Evolutionary conservation across 2,797 vertebrate genomes (phyloP).

Genomic region (Onychomys arenicola): DNA sequence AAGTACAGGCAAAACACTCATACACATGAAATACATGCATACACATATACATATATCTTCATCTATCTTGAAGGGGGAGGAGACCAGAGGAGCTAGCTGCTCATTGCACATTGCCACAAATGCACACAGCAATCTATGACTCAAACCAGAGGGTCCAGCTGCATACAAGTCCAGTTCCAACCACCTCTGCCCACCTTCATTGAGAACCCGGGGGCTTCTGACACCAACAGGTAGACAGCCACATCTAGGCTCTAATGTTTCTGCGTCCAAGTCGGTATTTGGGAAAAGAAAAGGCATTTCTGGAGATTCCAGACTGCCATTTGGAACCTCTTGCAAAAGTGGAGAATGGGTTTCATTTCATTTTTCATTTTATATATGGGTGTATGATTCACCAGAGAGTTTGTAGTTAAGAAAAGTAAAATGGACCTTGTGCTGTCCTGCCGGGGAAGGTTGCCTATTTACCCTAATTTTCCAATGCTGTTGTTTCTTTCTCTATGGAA

Average conservation of each 20-base stretch:
- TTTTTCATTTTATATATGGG: neutral
- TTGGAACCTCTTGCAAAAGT: slow-evolving; percentile 11
- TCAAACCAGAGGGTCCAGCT: neutral
- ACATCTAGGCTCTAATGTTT: neutral
- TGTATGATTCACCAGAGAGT: neutral
- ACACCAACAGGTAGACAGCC: neutral
- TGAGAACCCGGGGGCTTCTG: neutral
- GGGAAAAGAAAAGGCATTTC: neutral
- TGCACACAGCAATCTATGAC: neutral
- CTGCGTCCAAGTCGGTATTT: neutral
- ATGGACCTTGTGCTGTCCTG: neutral
- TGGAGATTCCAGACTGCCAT: neutral
- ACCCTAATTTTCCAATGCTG: slow-evolving; percentile 22
- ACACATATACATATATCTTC: neutral
- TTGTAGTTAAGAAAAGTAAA: neutral
- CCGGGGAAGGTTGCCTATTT: neutral
- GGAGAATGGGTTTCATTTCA: neutral
- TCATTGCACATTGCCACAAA: neutral
- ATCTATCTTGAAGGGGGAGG: neutral
- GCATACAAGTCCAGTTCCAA: too few relatives aligned
- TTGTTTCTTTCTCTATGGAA: slow-evolving; percentile 24
- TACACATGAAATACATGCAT: neutral
- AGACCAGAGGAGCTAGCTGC: neutral
- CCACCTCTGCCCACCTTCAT: neutral
- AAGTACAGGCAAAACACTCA: neutral